Evolutionary conservation across 2,888 invertebrate species (phyloP), one percentile per base, ranked within the genome.

Genomic region (Agrenia bidenticulata): DNA sequence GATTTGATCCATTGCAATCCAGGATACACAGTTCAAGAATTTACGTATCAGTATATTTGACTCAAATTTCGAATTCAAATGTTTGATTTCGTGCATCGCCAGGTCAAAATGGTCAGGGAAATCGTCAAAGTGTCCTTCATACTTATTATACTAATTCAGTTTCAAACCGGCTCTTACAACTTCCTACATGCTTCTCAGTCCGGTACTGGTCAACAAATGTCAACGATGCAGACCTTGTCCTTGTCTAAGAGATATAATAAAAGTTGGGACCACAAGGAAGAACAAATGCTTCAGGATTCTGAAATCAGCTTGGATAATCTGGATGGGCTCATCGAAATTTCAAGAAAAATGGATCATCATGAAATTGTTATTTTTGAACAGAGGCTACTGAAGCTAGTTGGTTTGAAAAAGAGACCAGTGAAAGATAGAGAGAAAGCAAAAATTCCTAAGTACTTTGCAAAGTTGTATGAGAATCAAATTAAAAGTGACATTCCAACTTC

Each of bases 371-470:
- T 55, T 7, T 24, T 63, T 24, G 63, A 66, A 27, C 39, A 39
- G 32, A 63, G 50, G 50, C 55, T 63, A 39, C 39, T 66, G n/a
- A 39, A 54, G 15, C 23, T 66, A 27, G 32, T 61, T 42, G 66
- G 66, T 17, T 57, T 66, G 58, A 54, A 45, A 23, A 55, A 54
- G 23, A 61, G 56, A 27, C 63, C 66, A 27, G 26, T 23, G 42
- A 61, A 51, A 21, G 24, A 45, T 15, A n/a, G 42, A n/a, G 54
- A 50, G n/a, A 56, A 61, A 42, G 49, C 15, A 21, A 9, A 17
- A 7, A 37, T 94, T 79, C 94, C 94, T 68, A 87, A 88, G 78
- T 89, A 89, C 77, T 86, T 94, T 85, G 85, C 88, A 79, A 84
- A 89, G 78, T 83, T 94, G 69, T 93, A 93, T 83, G 82, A 84